Conservation (phyloP, 2,113 vertebrate genomes). For the Pluvialis apricaria region DNA sequence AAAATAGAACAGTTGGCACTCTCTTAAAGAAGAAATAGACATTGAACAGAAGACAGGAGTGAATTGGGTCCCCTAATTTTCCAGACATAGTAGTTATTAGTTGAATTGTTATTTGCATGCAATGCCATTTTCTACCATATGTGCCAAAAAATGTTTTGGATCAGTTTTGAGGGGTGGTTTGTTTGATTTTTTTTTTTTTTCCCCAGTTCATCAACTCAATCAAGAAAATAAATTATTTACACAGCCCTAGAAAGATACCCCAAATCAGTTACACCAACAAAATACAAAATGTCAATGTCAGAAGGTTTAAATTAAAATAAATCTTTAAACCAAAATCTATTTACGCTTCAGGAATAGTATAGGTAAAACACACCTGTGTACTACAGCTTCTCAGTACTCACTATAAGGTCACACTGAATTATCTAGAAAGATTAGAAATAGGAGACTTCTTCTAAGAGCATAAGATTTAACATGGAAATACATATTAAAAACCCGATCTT, state of each 20-base stretch:
- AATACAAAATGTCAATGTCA: neutral
- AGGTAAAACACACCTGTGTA: neutral
- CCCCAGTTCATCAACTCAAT: neutral
- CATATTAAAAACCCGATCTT: neutral
- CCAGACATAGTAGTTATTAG: neutral
- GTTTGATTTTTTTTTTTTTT: neutral
- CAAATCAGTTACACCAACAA: accelerated
- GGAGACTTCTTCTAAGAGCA: neutral
- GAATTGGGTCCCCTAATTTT: neutral
- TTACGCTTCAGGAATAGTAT: neutral
- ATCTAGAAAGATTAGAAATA: neutral
- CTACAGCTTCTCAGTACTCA: neutral
- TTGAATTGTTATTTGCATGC: neutral
- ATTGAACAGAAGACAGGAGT: neutral
- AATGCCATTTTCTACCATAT: neutral
- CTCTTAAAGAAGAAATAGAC: neutral
- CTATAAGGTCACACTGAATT: neutral
- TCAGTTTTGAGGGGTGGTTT: neutral
- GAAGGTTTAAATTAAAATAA: neutral
- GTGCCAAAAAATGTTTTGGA: neutral
- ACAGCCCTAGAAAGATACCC: neutral
- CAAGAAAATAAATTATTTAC: neutral
- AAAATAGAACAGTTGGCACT: neutral
- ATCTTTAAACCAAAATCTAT: neutral
- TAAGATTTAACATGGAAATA: neutral